Conservation (phyloP, 2,113 vertebrate species). For the Larimichthys crocea region DNA sequence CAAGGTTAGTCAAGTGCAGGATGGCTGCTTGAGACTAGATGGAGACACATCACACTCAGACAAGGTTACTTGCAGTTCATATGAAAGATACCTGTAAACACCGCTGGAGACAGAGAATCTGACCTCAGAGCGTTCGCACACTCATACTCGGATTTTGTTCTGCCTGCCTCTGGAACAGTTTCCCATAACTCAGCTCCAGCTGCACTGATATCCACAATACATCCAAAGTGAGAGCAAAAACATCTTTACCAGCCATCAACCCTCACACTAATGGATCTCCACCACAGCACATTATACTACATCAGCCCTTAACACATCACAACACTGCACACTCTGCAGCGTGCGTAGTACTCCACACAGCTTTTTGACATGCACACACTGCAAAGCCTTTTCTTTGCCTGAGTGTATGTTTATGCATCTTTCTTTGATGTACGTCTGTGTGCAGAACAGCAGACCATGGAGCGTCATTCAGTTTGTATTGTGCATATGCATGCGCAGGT, state of each 20-base stretch:
- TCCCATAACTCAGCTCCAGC: neutral
- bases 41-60: neutral
- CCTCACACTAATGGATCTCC: slow-evolving; percentile 18
- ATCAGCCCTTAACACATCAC: slow-evolving; percentile 1
- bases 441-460: neutral
- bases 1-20: neutral
- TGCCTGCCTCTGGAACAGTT: neutral
- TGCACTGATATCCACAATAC: neutral
- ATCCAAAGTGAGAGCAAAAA: neutral
- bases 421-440: neutral
- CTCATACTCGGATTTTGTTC: neutral
- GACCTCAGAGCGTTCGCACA: neutral
- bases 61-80: neutral
- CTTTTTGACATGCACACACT: neutral
- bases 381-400: neutral
- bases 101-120: neutral
- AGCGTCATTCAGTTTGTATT: neutral
- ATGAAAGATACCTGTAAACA: neutral
- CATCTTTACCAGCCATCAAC: slow-evolving; percentile 15
- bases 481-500: neutral
- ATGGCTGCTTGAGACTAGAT: neutral
- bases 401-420: slow-evolving; percentile 8
- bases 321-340: neutral
- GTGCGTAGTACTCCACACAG: neutral
- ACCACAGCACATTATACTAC: neutral